Conservation (phyloP, 2,888 invertebrate genomes). For the Aspidiotus destructor region DNA sequence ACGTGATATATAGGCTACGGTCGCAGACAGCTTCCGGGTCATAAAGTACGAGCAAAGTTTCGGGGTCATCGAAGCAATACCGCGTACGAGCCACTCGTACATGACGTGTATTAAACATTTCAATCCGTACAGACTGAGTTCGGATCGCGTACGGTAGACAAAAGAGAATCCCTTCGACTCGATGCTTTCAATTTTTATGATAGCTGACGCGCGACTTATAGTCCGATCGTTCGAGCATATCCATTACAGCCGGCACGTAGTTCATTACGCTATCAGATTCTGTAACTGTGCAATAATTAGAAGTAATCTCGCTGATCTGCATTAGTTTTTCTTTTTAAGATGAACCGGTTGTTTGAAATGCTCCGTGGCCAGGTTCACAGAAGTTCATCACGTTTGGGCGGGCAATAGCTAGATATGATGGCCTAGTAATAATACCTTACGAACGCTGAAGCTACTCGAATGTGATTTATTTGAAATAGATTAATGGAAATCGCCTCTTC, state of each 20-base stretch:
- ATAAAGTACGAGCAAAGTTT: background rate
- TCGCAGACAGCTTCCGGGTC: background rate
- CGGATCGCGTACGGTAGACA: too few relatives aligned
- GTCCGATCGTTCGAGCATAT: background rate
- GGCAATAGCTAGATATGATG: background rate
- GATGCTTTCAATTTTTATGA: background rate
- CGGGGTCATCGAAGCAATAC: too few relatives aligned
- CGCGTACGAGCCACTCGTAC: too few relatives aligned
- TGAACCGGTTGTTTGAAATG: background rate
- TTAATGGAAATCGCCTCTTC: background rate
- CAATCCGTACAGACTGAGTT: too few relatives aligned
- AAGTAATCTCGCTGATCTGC: background rate
- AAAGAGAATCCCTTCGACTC: too few relatives aligned
- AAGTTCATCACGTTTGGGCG: constrained; percentile 2
- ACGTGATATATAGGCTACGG: background rate
- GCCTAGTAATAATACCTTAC: background rate
- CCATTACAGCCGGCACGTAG: background rate
- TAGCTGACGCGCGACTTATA: background rate
- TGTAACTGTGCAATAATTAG: background rate
- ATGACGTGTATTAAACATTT: too few relatives aligned
- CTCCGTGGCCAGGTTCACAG: background rate
- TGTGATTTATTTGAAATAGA: background rate
- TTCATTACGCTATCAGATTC: background rate
- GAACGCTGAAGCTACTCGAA: background rate
- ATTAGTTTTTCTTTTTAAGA: background rate